phyloP scores from a whole-genome alignment of 2,113 vertebrate genomes.

The Patagioenas fasciata region DNA sequence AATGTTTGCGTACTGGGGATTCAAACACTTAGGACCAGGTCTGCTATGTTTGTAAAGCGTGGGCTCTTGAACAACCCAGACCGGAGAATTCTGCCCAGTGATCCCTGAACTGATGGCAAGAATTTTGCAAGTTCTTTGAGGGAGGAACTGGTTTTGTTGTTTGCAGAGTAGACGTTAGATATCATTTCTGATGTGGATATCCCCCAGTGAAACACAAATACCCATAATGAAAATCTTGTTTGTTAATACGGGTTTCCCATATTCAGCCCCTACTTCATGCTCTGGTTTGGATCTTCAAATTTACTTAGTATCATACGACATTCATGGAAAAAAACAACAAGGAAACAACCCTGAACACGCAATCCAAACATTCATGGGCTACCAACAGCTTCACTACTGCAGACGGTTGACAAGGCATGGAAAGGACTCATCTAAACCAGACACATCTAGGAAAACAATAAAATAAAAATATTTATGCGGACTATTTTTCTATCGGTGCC shows the following conservation, averaged over 20 bases:
- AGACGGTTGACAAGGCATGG: constrained; percentile 5
- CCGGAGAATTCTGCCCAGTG: background rate
- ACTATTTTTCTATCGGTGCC: background rate
- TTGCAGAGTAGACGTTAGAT: background rate
- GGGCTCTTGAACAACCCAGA: background rate
- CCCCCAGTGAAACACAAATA: background rate
- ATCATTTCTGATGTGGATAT: background rate
- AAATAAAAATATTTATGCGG: background rate
- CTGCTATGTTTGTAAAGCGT: background rate
- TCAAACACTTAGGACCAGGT: background rate
- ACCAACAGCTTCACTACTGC: constrained; percentile 23
- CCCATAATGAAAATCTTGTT: background rate
- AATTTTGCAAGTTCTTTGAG: background rate
- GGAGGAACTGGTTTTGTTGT: background rate
- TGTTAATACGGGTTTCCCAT: background rate
- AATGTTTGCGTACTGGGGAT: background rate
- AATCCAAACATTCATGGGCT: constrained; percentile 12
- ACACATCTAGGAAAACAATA: background rate
- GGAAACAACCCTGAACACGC: background rate
- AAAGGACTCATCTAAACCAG: constrained; percentile 38
- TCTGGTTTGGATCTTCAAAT: constrained; percentile 67
- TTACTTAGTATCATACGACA: constrained; percentile 54
- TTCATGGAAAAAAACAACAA: background rate
- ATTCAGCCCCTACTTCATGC: background rate
- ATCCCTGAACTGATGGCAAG: background rate